Percentiles rank a stretch among this genome's conserved stretches.
Conservation (phyloP, 2,888 invertebrate genomes). For the Adineta ricciae region DNA sequence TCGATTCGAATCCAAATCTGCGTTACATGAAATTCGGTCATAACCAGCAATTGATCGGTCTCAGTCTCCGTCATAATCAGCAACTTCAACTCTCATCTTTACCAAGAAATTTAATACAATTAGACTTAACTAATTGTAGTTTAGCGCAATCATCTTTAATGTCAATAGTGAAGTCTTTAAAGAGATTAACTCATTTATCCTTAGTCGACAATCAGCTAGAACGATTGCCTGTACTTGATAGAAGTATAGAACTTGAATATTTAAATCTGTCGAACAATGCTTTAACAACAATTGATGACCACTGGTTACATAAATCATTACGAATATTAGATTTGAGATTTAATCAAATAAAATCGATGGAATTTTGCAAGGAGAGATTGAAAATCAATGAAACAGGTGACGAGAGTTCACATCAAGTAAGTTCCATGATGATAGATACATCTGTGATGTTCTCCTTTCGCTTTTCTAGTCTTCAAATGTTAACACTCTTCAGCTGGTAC, state of each 20-base stretch:
- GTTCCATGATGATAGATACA: no score
- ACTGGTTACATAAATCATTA: not conserved
- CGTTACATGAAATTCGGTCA: not conserved
- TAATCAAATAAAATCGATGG: not conserved
- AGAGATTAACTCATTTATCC: not conserved
- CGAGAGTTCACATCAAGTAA: no score
- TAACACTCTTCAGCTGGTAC: not conserved
- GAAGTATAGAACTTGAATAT: not conserved
- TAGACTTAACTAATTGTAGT: constrained; percentile 3
- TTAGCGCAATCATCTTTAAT: not conserved
- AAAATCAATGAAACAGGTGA: not conserved
- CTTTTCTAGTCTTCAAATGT: no score
- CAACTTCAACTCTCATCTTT: not conserved
- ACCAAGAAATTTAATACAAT: not conserved
- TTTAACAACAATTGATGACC: not conserved
- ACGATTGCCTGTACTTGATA: not conserved
- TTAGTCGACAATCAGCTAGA: not conserved
- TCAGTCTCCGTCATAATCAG: constrained; percentile 7
- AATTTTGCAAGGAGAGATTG: not conserved
- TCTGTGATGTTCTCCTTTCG: no score
- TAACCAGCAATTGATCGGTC: not conserved
- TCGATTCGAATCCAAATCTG: not conserved
- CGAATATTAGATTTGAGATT: not conserved
- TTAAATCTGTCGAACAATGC: not conserved
- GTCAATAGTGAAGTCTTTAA: not conserved